Base-by-base conservation (phyloP, 2,797 vertebrate genomes). In the Periophthalmus magnuspinnatus region DNA sequence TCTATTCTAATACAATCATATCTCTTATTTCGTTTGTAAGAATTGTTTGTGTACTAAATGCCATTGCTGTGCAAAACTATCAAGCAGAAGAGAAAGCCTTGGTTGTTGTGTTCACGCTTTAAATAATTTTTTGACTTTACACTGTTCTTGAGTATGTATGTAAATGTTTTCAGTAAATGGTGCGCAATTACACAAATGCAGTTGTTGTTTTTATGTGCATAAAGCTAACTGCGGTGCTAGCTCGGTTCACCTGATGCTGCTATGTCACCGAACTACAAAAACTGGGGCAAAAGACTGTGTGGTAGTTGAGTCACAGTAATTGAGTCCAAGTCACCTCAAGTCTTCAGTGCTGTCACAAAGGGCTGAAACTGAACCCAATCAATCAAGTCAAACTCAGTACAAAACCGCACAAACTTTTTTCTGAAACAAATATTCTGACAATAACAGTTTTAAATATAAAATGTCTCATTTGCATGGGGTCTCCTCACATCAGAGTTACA, bases 71-170 rank as follows among this genome's bases (percentile, higher is more conserved):
- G 54, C 55, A 75, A 54, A 0, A 1, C 64, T 48, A 62, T 62
- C 36, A n/a, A 21, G 33, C 28, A 66, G 52, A 62, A 55, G 13
- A 48, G n/a, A 71, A 33, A 6, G 69, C 24, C 21, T 60, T 52
- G 11, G 16, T 56, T 5, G 1, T 71, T 36, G 64, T 69, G 64
- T 66, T 28, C 36, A 58, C 48, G 22, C 47, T 68, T 28, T 19
- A 33, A 60, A 73, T 59, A 57, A 65, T 76, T 48, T 65, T 48
- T 75, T 73, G 78, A 85, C 73, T 76, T 75, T 63, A 73, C 72
- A 84, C 75, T 83, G 81, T 85, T 77, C 79, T 79, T 79, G 65
- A 65, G 28, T 82, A 78, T 77, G 67, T 78, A 82, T 81, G 71
- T 34, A 77, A 71, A 79, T 65, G 58, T 79, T 76, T 73, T 80